These are phyloP conservation scores for Pangasius mekongensis DNA, from an alignment of 2,797 vertebrate genomes.

Conservation along the genomic window DNA sequence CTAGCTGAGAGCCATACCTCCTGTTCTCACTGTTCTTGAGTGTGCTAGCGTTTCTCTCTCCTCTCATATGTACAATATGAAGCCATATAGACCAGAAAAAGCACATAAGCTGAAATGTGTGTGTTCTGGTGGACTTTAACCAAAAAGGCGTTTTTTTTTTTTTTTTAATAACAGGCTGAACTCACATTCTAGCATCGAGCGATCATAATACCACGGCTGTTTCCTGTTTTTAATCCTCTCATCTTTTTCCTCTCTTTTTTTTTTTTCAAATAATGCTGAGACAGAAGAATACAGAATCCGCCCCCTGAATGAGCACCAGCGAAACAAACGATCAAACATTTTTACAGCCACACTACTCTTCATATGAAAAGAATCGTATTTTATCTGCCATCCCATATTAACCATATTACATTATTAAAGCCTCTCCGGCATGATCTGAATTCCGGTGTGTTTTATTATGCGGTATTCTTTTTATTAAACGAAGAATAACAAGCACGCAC, in stretches of 20 bases:
- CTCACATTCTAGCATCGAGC: background rate
- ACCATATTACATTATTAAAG: background rate
- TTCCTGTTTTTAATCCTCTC: conserved; percentile 15
- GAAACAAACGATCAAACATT: conserved; percentile 24
- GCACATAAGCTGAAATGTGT: background rate
- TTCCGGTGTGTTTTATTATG: background rate
- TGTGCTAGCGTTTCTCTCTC: background rate
- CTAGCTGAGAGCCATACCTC: background rate
- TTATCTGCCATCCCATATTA: conserved; percentile 8
- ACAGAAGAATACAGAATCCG: background rate
- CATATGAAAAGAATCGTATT: conserved; percentile 11
- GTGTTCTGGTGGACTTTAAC: background rate
- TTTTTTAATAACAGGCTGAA: conserved; percentile 16
- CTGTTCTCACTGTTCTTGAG: background rate
- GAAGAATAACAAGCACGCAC: conserved; percentile 11
- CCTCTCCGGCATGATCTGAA: background rate
- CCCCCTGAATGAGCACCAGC: background rate
- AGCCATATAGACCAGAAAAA: background rate
- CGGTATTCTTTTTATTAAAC: background rate
- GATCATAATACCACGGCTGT: conserved; percentile 8
- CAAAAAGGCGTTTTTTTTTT: background rate
- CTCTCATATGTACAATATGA: background rate
- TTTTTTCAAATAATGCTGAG: conserved; percentile 22
- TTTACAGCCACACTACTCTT: conserved; percentile 20
- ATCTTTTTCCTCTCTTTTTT: background rate